Conservation (phyloP, 2,888 invertebrate genomes). For the Melanotus villosus region DNA sequence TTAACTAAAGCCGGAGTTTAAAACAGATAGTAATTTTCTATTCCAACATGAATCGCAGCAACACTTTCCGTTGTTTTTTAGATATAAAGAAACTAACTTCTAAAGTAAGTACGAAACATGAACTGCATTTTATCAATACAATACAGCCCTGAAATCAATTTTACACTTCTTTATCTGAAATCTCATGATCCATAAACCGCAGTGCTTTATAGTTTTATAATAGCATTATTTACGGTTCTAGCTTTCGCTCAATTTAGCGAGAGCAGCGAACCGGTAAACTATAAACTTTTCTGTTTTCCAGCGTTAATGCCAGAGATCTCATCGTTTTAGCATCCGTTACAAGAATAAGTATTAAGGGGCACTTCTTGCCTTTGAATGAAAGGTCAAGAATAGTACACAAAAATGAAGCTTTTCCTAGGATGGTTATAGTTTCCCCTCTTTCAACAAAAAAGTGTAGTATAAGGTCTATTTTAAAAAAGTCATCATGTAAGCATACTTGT, state of each 20-base stretch:
- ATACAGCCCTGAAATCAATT: conserved; percentile 24
- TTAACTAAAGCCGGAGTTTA: too few relatives aligned
- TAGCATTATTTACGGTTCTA: conserved; percentile 22
- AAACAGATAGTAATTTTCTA: too few relatives aligned
- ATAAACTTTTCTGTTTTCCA: conserved; percentile 17
- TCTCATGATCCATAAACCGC: conserved; percentile 22
- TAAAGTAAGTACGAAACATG: not conserved
- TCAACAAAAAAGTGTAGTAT: too few relatives aligned
- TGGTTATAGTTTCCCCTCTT: too few relatives aligned
- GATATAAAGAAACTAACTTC: too few relatives aligned
- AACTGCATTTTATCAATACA: conserved; percentile 15
- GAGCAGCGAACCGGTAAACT: conserved; percentile 23
- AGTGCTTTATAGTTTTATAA: conserved; percentile 29
- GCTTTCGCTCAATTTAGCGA: conserved; percentile 19
- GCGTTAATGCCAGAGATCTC: conserved; percentile 16
- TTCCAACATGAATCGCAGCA: too few relatives aligned
- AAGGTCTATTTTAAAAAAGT: too few relatives aligned
- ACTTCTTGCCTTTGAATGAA: not conserved
- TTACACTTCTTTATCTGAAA: conserved; percentile 25
- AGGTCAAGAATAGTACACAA: too few relatives aligned
- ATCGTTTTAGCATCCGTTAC: conserved; percentile 11
- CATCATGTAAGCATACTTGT: too few relatives aligned
- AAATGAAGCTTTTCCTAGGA: too few relatives aligned
- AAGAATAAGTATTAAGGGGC: not conserved
- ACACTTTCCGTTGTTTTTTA: too few relatives aligned